These are phyloP conservation scores for Gavia stellata DNA, from an alignment of 2,113 vertebrate genomes.

Conservation along the genomic window DNA sequence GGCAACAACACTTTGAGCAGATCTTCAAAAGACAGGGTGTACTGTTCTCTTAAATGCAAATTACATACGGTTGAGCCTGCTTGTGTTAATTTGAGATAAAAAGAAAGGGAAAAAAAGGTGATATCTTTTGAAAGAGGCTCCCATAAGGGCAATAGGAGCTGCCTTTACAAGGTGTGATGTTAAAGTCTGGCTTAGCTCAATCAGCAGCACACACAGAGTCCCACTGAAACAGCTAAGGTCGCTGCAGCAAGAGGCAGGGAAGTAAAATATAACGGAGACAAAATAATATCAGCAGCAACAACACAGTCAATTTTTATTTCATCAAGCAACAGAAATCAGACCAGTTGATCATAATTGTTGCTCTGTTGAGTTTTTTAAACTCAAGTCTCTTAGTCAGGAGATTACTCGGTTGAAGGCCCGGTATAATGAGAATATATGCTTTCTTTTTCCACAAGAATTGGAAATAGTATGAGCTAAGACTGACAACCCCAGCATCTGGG, in stretches of 20 bases:
- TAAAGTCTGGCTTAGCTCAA: slow-evolving; percentile 19
- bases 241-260: not conserved
- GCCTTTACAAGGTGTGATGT: slow-evolving; percentile 30
- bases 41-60: not conserved
- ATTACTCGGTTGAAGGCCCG: not conserved
- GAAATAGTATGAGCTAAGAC: slow-evolving; percentile 53
- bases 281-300: not conserved
- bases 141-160: not conserved
- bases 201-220: not conserved
- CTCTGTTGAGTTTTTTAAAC: not conserved
- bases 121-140: slow-evolving; percentile 12
- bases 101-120: not conserved
- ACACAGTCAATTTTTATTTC: not conserved
- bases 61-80: not conserved
- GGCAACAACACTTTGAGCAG: not conserved
- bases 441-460: slow-evolving; percentile 59
- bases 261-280: not conserved
- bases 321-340: not conserved
- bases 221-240: not conserved
- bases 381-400: not conserved
- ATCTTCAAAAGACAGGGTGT: not conserved
- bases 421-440: slow-evolving; percentile 29
- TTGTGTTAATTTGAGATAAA: slow-evolving; percentile 11
- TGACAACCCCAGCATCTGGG: slow-evolving; percentile 72
- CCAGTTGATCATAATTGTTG: not conserved